Percentiles rank a stretch among this genome's conserved stretches.
Conservation (phyloP, 2,888 invertebrate genomes). For the Zootermopsis nevadensis region DNA sequence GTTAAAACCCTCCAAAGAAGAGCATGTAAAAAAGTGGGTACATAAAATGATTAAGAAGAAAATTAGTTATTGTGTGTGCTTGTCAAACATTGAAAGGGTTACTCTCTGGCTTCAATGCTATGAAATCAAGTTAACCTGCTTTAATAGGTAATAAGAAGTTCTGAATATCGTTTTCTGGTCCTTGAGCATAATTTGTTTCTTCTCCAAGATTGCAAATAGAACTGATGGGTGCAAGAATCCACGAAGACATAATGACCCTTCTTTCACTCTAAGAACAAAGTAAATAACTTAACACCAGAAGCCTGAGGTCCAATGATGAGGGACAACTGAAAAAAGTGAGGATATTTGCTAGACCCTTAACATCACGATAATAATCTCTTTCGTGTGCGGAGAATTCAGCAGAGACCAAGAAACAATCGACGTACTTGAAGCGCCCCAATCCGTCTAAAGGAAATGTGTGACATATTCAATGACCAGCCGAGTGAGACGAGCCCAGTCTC, state of each 20-base stretch:
- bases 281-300: not conserved
- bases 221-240: not conserved
- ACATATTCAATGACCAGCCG: not conserved
- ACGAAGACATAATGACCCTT: too few species aligned
- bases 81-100: slow-evolving; percentile 35
- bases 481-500: not conserved
- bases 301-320: not conserved
- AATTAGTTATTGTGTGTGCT: slow-evolving; percentile 39
- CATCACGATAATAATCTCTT: slow-evolving; percentile 15
- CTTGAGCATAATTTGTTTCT: too few species aligned
- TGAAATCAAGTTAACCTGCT: slow-evolving; percentile 9
- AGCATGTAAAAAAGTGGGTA: slow-evolving; percentile 9
- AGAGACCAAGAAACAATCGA: slow-evolving; percentile 38
- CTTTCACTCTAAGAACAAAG: too few species aligned
- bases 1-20: slow-evolving; percentile 15
- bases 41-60: slow-evolving; percentile 36
- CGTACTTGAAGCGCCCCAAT: not conserved
- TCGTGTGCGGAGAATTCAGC: slow-evolving; percentile 16
- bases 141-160: not conserved
- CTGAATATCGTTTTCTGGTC: not conserved
- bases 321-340: slow-evolving; percentile 18
- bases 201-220: not conserved
- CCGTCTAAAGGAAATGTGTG: not conserved
- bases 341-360: slow-evolving; percentile 16
- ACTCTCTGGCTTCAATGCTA: not conserved